Percentiles rank a stretch among this genome's conserved stretches.
Conservation (phyloP, 1,140 invertebrate species). For the Pseudomyrmex gracilis region DNA sequence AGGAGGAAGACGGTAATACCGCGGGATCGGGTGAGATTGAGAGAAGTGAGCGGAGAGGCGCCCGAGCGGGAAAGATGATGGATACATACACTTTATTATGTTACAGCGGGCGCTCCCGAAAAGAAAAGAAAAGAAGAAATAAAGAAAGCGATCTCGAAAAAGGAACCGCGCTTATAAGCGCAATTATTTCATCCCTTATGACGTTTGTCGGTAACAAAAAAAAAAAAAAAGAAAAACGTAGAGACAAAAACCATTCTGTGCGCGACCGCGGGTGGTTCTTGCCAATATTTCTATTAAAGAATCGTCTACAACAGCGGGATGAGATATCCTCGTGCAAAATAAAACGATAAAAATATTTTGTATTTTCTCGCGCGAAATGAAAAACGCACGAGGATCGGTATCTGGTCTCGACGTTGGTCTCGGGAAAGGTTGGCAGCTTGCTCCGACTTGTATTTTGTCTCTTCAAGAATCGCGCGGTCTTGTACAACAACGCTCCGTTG, state of each 20-base stretch:
- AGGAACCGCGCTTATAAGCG: constrained; percentile 5
- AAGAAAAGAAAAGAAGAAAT: too few species aligned
- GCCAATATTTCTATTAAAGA: too few species aligned
- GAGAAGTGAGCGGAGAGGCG: neutral
- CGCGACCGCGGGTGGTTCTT: too few species aligned
- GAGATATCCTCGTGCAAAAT: neutral
- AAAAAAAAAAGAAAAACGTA: too few species aligned
- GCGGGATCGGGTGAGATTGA: constrained; percentile 37
- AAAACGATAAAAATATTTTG: constrained; percentile 12
- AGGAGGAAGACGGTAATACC: constrained; percentile 37
- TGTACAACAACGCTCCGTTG: constrained; percentile 7
- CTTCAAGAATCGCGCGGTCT: neutral
- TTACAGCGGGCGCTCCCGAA: neutral
- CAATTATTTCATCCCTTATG: constrained; percentile 29
- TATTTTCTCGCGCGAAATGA: neutral
- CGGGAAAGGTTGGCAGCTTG: constrained; percentile 15
- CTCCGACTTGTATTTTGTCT: constrained; percentile 37
- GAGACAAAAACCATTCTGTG: too few species aligned
- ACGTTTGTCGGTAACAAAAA: too few species aligned
- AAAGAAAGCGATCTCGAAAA: neutral
- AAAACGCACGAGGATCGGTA: constrained; percentile 26
- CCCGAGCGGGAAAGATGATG: constrained; percentile 23
- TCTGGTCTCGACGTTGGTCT: constrained; percentile 23
- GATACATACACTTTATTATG: constrained; percentile 52
- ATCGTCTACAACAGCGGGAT: too few species aligned